Evolutionary conservation across 2,113 vertebrate genomes (phyloP).

Genomic region (Gasterosteus aculeatus): DNA sequence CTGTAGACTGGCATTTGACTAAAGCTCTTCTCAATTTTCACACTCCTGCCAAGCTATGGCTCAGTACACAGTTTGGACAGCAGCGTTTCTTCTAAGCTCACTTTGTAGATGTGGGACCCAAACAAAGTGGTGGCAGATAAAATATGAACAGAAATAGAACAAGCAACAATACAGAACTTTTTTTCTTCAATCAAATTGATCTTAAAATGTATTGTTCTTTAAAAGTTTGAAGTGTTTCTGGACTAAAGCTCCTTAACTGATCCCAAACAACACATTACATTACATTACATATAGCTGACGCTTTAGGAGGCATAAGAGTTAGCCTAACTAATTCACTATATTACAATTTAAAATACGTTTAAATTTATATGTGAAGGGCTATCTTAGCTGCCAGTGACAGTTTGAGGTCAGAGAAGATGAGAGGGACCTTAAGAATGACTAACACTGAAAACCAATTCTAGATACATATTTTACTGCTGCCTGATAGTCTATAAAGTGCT

Average conservation of each 20-base stretch:
- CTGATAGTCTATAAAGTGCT: conserved; percentile 19
- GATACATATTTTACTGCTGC: conserved; percentile 29
- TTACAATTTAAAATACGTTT: background rate
- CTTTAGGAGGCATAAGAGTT: too few relatives aligned
- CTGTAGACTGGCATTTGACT: conserved; percentile 76
- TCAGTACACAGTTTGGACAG: conserved; percentile 59
- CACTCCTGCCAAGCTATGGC: conserved; percentile 71
- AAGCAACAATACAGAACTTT: background rate
- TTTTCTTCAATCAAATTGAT: background rate
- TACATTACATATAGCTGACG: too few relatives aligned
- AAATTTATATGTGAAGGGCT: background rate
- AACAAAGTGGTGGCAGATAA: conserved; percentile 24
- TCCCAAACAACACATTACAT: background rate
- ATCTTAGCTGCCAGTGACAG: conserved; percentile 17
- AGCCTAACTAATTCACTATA: too few relatives aligned
- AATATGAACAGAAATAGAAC: conserved; percentile 2
- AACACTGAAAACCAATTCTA: conserved; percentile 18
- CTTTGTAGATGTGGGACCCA: conserved; percentile 38
- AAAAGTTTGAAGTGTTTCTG: background rate
- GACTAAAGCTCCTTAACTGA: background rate
- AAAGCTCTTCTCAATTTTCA: conserved; percentile 78
- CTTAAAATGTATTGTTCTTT: background rate
- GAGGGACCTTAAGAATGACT: conserved; percentile 8
- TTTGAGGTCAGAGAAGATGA: conserved; percentile 31
- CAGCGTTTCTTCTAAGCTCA: conserved; percentile 55